These are phyloP conservation scores for Conopomorpha cramerella DNA, from an alignment of 1,140 invertebrate species.

Conservation along the genomic window DNA sequence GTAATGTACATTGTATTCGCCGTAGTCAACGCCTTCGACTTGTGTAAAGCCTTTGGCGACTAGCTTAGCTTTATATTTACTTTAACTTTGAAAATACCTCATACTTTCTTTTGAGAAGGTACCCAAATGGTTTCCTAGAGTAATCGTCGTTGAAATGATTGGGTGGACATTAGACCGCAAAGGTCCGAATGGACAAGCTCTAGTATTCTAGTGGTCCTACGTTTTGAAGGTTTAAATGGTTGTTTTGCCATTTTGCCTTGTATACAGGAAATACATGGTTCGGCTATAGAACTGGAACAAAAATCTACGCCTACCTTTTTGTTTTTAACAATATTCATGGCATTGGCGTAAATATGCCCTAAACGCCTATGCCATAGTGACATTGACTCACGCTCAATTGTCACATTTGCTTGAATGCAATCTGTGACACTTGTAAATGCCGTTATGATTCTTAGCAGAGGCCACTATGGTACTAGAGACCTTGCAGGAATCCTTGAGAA, in stretches of 20 bases:
- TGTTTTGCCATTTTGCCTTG: background rate
- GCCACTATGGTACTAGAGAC: slow-evolving; percentile 1
- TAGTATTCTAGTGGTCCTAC: background rate
- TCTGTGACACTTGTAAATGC: slow-evolving; percentile 1
- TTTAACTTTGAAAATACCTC: slow-evolving; percentile 17
- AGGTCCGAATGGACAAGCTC: slow-evolving; percentile 4
- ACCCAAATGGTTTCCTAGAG: slow-evolving; percentile 15
- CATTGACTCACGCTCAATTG: background rate
- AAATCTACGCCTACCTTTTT: background rate
- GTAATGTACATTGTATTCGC: too few relatives aligned
- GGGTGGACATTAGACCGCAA: background rate
- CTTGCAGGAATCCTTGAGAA: background rate
- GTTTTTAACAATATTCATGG: slow-evolving; percentile 1
- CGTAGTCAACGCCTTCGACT: slow-evolving; percentile 22
- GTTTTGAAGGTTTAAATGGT: background rate
- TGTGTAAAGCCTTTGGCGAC: slow-evolving; percentile 29
- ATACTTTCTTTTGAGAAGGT: slow-evolving; percentile 21
- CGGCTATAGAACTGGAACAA: background rate
- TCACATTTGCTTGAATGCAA: background rate
- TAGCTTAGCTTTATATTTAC: slow-evolving; percentile 32
- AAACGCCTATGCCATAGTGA: slow-evolving; percentile 1
- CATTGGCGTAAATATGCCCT: background rate
- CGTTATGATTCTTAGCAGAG: background rate
- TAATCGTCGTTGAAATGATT: slow-evolving; percentile 24
- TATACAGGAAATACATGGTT: slow-evolving; percentile 2